Evolutionary conservation across 2,113 vertebrate genomes (phyloP).

Genomic region (Passer montanus): DNA sequence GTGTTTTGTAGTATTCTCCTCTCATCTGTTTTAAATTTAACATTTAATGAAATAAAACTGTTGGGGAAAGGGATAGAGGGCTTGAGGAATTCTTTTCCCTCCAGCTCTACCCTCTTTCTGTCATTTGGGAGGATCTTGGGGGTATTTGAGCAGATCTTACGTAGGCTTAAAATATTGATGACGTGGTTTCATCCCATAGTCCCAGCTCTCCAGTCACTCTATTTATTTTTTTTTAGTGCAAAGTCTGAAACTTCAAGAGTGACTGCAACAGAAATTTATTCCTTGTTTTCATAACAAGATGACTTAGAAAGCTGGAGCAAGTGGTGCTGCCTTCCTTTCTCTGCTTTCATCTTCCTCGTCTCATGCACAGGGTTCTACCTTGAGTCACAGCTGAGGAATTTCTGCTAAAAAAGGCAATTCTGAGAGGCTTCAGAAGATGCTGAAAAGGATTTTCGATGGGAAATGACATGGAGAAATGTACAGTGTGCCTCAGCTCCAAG

Average conservation of each 20-base stretch:
- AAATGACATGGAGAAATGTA: background rate
- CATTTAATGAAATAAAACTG: conserved; percentile 11
- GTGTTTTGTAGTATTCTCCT: background rate
- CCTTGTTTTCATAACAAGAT: background rate
- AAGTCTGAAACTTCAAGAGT: background rate
- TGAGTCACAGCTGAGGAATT: background rate
- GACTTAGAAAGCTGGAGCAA: background rate
- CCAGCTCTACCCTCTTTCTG: background rate
- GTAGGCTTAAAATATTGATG: background rate
- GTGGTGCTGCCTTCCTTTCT: background rate
- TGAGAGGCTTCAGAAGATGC: background rate
- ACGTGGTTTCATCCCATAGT: background rate
- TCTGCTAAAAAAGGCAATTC: background rate
- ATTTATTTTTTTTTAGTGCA: background rate
- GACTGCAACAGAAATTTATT: background rate
- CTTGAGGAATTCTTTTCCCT: background rate
- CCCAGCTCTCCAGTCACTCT: background rate
- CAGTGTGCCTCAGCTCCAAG: background rate
- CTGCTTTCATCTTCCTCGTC: background rate
- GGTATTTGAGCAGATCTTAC: background rate
- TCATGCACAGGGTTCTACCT: background rate
- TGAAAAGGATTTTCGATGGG: background rate
- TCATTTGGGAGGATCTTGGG: background rate
- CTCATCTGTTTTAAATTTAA: conserved; percentile 16
- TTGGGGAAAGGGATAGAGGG: background rate